phyloP scores from a whole-genome alignment of 2,797 vertebrate genomes.

The Morelia viridis region DNA sequence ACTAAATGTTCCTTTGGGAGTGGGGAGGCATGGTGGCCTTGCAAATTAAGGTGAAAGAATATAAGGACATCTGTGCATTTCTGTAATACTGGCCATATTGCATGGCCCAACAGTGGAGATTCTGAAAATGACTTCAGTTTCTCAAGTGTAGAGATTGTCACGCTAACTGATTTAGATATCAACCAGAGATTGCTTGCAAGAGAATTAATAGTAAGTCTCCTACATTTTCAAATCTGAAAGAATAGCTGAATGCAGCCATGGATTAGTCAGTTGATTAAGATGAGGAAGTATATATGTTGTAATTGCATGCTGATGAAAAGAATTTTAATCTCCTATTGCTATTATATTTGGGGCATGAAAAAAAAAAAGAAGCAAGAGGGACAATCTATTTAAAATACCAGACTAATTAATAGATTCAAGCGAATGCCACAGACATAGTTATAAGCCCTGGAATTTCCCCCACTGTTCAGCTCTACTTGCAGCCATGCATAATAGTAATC shows the following conservation, averaged over 20 bases:
- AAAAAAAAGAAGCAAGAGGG: background rate
- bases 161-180: slow-evolving; percentile 33
- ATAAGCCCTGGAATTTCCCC: slow-evolving; percentile 22
- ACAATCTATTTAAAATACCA: slow-evolving; percentile 10
- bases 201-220: slow-evolving; percentile 40
- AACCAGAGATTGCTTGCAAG: slow-evolving; percentile 44
- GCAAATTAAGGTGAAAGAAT: background rate
- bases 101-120: background rate
- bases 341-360: slow-evolving; percentile 6
- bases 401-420: slow-evolving; percentile 31
- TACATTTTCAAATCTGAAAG: slow-evolving; percentile 9
- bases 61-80: background rate
- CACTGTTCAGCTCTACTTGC: slow-evolving; percentile 25
- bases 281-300: slow-evolving; percentile 47
- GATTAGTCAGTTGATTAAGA: slow-evolving; percentile 19
- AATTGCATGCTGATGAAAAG: slow-evolving; percentile 30
- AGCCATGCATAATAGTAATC: slow-evolving; percentile 46
- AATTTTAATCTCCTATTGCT: slow-evolving; percentile 39
- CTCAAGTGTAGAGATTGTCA: slow-evolving; percentile 11
- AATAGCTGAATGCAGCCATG: background rate
- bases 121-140: slow-evolving; percentile 4
- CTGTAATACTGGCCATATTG: background rate
- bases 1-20: background rate
- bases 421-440: slow-evolving; percentile 24
- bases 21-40: background rate